Evolutionary conservation across 2,113 vertebrate genomes (phyloP).

Genomic region (Tauraco erythrolophus): DNA sequence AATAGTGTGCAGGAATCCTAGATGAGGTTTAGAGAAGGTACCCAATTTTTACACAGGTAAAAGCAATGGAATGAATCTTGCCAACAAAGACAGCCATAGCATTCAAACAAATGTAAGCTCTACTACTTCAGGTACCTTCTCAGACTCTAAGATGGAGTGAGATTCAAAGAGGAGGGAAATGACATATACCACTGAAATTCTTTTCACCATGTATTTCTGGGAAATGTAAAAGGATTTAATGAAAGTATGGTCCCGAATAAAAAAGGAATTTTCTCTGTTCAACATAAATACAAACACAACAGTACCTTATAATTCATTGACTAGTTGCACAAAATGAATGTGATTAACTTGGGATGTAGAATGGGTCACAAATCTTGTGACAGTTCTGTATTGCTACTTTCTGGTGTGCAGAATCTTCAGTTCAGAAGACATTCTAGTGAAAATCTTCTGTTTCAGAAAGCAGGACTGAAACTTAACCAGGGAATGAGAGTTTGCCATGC

Average conservation of each 20-base stretch:
- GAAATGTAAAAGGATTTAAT: not conserved
- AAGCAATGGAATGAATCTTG: not conserved
- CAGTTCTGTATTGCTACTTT: not conserved
- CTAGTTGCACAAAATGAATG: not conserved
- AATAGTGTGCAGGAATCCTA: not conserved
- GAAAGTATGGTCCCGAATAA: not conserved
- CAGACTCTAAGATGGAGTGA: not conserved
- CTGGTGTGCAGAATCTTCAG: not conserved
- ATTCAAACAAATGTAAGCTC: not conserved
- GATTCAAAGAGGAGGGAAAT: not conserved
- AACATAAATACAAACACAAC: not conserved
- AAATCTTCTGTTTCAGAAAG: not conserved
- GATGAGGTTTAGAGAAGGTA: not conserved
- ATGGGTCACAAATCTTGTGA: not conserved
- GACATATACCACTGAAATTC: not conserved
- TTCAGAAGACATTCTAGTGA: not conserved
- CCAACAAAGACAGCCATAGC: not conserved
- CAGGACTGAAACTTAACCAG: not conserved
- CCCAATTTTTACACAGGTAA: not conserved
- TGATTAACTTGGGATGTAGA: not conserved
- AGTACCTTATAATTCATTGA: not conserved
- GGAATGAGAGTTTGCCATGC: not conserved
- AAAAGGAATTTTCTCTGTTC: not conserved
- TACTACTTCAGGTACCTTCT: not conserved
- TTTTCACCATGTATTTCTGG: not conserved